Conservation (phyloP, 2,113 vertebrate genomes). For the Elaphurus davidianus region DNA sequence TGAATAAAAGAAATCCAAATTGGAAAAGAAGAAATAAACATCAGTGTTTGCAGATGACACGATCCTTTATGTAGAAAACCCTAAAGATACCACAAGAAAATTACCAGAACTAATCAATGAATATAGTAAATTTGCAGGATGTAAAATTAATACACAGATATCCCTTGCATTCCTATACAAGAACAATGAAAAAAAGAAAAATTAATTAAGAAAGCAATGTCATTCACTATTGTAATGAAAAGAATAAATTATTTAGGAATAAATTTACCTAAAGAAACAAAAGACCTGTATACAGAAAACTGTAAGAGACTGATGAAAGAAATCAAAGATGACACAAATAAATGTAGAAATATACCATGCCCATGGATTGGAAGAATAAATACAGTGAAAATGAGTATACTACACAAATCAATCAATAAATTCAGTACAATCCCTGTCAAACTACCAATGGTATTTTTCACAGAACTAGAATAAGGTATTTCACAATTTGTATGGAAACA, state of each 20-base stretch:
- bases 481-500: background rate
- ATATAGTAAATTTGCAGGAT: background rate
- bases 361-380: background rate
- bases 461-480: background rate
- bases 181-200: background rate
- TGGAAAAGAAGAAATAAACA: background rate
- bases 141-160: background rate
- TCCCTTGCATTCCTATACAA: background rate
- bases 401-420: background rate
- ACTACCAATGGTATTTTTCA: background rate
- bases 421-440: background rate
- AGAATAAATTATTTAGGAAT: background rate
- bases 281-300: background rate
- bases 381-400: background rate
- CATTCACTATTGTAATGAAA: background rate
- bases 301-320: background rate
- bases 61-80: background rate
- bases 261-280: background rate
- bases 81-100: background rate
- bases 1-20: background rate
- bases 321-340: background rate
- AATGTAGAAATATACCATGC: background rate
- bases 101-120: background rate
- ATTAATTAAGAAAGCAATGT: background rate
- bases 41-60: background rate